A percentile compares a stretch with the other conserved stretches of the same genome.
Conservation (phyloP, 2,113 vertebrate species). For the Cyprinus carpio region DNA sequence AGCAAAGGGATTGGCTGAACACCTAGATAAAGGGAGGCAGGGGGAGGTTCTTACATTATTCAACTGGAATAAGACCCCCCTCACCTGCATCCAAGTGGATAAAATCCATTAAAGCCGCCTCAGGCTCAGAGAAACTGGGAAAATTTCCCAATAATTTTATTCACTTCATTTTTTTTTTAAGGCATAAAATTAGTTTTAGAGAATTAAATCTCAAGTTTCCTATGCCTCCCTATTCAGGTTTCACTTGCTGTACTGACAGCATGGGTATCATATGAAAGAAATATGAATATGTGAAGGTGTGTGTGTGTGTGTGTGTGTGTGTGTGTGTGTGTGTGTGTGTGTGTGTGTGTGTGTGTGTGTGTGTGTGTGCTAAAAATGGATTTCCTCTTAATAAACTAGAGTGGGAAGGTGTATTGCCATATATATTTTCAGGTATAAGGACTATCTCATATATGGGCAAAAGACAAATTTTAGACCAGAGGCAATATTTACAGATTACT, state of each 20-base stretch:
- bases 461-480: background rate
- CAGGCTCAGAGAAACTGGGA: constrained; percentile 83
- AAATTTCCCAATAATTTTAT: constrained; percentile 71
- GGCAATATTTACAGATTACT: background rate
- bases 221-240: constrained; percentile 23
- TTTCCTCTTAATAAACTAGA: constrained; percentile 7
- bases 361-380: background rate
- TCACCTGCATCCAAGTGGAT: constrained; percentile 85
- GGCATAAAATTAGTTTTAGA: constrained; percentile 38
- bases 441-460: background rate
- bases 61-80: constrained; percentile 74
- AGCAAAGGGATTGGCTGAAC: constrained; percentile 78
- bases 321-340: too few relatives aligned
- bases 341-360: background rate
- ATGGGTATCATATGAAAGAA: constrained; percentile 1
- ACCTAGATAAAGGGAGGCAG: constrained; percentile 83
- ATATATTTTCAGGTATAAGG: background rate
- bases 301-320: background rate
- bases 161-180: constrained; percentile 43
- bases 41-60: constrained; percentile 50
- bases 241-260: background rate
- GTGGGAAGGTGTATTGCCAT: background rate
- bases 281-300: background rate
- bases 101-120: constrained; percentile 87
- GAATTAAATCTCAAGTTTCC: constrained; percentile 48